phyloP scores from a whole-genome alignment of 1,140 invertebrate species.

The Aphis gossypii region DNA sequence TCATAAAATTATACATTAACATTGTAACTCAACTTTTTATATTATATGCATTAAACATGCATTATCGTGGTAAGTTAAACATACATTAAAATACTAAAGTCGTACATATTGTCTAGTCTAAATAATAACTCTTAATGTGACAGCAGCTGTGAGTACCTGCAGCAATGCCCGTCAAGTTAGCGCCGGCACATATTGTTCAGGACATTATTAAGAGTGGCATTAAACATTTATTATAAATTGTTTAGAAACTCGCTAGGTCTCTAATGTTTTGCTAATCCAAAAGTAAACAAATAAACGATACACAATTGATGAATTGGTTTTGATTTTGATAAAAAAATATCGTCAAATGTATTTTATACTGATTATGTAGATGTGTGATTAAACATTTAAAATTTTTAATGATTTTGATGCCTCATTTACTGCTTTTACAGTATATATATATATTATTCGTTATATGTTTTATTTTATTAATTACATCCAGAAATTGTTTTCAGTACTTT shows the following conservation, averaged over 20 bases:
- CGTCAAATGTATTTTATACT: not conserved
- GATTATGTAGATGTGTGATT: not conserved
- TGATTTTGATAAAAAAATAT: not conserved
- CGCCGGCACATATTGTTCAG: not conserved
- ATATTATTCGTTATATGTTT: no score
- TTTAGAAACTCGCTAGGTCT: not conserved
- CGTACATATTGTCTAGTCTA: not conserved
- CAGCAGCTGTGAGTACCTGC: not conserved
- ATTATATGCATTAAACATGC: not conserved
- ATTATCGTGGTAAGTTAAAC: not conserved
- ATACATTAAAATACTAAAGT: not conserved
- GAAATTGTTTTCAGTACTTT: not conserved
- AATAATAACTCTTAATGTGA: conserved; percentile 2
- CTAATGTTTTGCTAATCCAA: not conserved
- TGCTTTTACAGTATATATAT: no score
- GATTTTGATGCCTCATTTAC: not conserved
- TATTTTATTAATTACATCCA: no score
- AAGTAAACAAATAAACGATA: not conserved
- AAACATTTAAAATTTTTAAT: not conserved
- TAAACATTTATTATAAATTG: not conserved
- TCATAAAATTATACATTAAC: not conserved
- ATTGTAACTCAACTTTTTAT: not conserved
- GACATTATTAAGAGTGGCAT: not conserved
- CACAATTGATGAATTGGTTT: not conserved
- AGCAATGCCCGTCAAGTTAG: not conserved